Base-by-base conservation (phyloP, 2,888 invertebrate genomes). In the Mamestra brassicae region DNA sequence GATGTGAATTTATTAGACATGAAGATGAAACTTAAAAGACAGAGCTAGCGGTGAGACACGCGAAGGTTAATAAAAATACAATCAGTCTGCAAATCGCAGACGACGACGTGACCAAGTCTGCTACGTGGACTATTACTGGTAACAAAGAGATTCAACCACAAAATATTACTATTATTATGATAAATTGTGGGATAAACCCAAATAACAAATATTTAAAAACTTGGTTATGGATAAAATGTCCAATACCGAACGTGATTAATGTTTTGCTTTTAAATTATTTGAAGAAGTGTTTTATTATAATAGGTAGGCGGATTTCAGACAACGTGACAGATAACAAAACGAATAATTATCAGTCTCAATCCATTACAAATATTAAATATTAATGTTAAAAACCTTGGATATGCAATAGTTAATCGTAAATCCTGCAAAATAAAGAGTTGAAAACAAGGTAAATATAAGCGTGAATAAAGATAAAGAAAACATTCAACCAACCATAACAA, bases 51-150 rank as follows among this genome's bases (percentile, higher is more conserved):
- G 78, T 82, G 80, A 83, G 76, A 83, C 85, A 83, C 84, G 85
- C 88, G 89, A 93, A 92, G 92, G 91, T 90, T 90, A 91, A 92
- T 92, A 92, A 91, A 92, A 91, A 91, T 87, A 89, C 90, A 91
- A 92, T 93, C 91, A 86, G 87, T 83, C 78, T 76, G 86, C 88
- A 88, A 91, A 93, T 90, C 90, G 81, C 83, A 74, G 70, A 78
- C 74, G 71, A 76, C 88, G 89, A 93, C 93, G 93, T 93, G 93
- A 94, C 90, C 87, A 90, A 89, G 88, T 90, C 89, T 87, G 89
- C 87, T 88, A 88, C 89, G 89, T 89, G 88, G 83, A 86, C 89
- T 86, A 89, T 89, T 88, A 84, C 76, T 72, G 76, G 74, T 65
- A 87, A 85, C 88, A 87, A 85, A 82, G 88, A 87, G 83, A 89